Evolutionary conservation across 2,113 vertebrate species (phyloP), one percentile per base, ranked within the genome.

Genomic region (Merops nubicus): DNA sequence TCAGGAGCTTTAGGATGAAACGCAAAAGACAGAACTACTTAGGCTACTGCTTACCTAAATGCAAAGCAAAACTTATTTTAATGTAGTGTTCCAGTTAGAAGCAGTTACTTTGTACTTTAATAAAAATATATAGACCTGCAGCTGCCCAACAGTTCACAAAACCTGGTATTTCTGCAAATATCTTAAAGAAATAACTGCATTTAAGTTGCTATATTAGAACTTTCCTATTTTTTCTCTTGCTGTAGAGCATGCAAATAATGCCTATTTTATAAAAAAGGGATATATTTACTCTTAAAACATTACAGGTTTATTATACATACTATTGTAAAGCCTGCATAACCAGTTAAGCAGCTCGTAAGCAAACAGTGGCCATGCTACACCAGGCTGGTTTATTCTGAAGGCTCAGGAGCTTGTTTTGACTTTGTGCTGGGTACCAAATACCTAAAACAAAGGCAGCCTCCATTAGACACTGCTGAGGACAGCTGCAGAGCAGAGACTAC

Each of bases 241-340:
- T 85, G 6, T 40, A 17, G 54, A 84, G n/a, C 11, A 25, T 45
- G 19, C 59, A 79, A 74, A 67, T 51, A 59, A 48, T 33, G 53
- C 4, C 8, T 64, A 29, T 29, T 63, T 60, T 86, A 51, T 78
- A 86, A 74, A 94, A 95, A 92, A 26, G 4, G 88, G 60, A 74
- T 67, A 3, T 42, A 50, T 88, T 86, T 94, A 60, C 56, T 7
- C 23, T 90, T 88, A 36, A 76, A 94, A 70, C 50, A 26, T 53
- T 18, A 16, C 29, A 9, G 28, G 20, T 83, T 80, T 91, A 75
- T 69, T 85, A 12, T 31, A 26, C 1, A 4, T 50, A 68, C 68
- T 69, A 12, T 23, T 63, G 68, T 48, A 64, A 88, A 95, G 82
- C 92, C 90, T 93, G 96, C 47, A 56, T 56, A 95, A 96, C 95